Percentiles rank a stretch among this genome's conserved stretches.
Evolutionary conservation across 1,140 invertebrate genomes (phyloP).

Genomic region (Zaprionus kolodkinae): DNA sequence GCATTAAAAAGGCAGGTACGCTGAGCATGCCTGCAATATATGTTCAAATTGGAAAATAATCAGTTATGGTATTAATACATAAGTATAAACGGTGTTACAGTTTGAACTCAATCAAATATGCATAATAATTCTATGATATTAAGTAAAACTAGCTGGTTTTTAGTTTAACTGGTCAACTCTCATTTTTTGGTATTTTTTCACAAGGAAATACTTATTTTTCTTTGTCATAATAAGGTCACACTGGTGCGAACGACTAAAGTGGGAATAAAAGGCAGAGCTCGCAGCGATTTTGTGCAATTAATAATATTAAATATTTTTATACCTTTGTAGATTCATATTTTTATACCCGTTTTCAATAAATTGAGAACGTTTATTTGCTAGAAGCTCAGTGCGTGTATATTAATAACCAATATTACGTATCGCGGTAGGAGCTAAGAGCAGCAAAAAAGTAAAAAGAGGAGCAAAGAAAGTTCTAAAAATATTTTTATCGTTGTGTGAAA

Average conservation of each 20-base stretch:
- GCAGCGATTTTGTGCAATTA: slow-evolving; percentile 49
- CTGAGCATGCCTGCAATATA: not conserved
- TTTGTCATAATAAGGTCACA: slow-evolving; percentile 11
- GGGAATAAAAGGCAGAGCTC: slow-evolving; percentile 46
- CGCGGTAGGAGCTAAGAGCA: slow-evolving; percentile 50
- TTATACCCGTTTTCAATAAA: slow-evolving; percentile 35
- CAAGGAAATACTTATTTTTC: not conserved
- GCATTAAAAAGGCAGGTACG: not conserved
- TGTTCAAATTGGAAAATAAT: not conserved
- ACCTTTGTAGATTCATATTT: slow-evolving; percentile 44
- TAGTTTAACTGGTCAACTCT: not conserved
- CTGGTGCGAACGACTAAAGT: slow-evolving; percentile 44
- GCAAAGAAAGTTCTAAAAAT: slow-evolving; percentile 72
- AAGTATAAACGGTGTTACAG: not conserved
- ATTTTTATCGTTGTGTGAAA: slow-evolving; percentile 70
- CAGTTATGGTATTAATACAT: not conserved
- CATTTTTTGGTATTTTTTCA: slow-evolving; percentile 8
- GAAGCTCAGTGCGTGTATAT: slow-evolving; percentile 61
- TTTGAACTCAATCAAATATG: not conserved
- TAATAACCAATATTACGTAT: slow-evolving; percentile 62
- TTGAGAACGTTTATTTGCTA: slow-evolving; percentile 22
- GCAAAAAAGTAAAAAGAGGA: slow-evolving; percentile 16
- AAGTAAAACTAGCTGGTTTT: not conserved
- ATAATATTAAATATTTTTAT: slow-evolving; percentile 52
- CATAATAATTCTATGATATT: not conserved